phyloP scores from a whole-genome alignment of 1,140 invertebrate genomes.

The Bombus impatiens region DNA sequence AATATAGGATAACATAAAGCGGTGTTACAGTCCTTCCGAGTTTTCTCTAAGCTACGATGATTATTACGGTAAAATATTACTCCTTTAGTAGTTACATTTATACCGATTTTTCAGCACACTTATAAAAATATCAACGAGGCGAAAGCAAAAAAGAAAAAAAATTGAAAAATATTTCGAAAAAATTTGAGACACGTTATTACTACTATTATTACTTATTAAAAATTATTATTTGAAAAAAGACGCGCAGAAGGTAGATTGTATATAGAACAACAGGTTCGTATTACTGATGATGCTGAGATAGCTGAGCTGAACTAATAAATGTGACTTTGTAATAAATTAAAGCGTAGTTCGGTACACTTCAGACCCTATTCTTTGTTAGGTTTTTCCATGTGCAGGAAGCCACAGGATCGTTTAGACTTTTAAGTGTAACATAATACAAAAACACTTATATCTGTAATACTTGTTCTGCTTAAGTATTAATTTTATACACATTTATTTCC shows the following conservation, averaged over 20 bases:
- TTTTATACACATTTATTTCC: constrained; percentile 58
- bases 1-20: constrained; percentile 53
- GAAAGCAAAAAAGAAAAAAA: constrained; percentile 55
- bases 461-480: constrained; percentile 52
- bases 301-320: constrained; percentile 73
- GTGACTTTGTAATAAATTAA: constrained; percentile 76
- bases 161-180: constrained; percentile 57
- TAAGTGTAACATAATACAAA: constrained; percentile 52
- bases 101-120: constrained; percentile 77
- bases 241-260: constrained; percentile 69
- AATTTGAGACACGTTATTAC: constrained; percentile 64
- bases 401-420: constrained; percentile 39
- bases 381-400: constrained; percentile 44
- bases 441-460: constrained; percentile 55
- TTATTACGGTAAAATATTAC: constrained; percentile 71
- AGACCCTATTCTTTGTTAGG: constrained; percentile 52
- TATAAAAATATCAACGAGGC: constrained; percentile 71
- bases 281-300: constrained; percentile 71
- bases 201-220: constrained; percentile 64
- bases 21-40: constrained; percentile 76
- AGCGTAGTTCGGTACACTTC: constrained; percentile 62
- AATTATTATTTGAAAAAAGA: constrained; percentile 62
- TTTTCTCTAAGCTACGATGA: constrained; percentile 73
- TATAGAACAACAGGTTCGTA: constrained; percentile 73
- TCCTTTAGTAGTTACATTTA: constrained; percentile 76